Evolutionary conservation across 2,888 invertebrate genomes (phyloP).

Genomic region (Latheticus oryzae): DNA sequence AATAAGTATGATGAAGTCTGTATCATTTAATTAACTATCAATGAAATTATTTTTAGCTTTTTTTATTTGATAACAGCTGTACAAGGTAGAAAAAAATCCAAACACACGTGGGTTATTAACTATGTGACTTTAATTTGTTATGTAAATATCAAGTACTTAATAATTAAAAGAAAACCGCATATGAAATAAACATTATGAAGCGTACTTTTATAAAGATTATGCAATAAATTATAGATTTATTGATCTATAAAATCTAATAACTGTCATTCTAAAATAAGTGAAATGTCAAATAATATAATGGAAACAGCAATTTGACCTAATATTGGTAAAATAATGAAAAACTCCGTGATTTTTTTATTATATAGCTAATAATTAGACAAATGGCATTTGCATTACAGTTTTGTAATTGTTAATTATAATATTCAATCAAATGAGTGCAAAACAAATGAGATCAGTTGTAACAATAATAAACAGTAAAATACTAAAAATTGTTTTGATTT

Average conservation of each 20-base stretch:
- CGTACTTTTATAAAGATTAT: constrained; percentile 9
- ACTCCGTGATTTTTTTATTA: constrained; percentile 6
- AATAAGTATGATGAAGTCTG: constrained; percentile 17
- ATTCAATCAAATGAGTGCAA: constrained; percentile 1
- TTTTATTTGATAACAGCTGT: constrained; percentile 19
- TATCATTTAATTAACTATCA: constrained; percentile 29
- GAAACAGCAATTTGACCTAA: constrained; percentile 11
- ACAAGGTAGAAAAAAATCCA: constrained; percentile 6
- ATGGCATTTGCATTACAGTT: constrained; percentile 22
- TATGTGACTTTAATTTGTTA: constrained; percentile 1
- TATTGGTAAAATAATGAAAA: constrained; percentile 18
- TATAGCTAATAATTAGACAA: constrained; percentile 17
- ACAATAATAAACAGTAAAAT: too few species aligned
- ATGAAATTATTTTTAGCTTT: constrained; percentile 23
- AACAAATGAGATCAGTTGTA: too few species aligned
- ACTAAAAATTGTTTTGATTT: too few species aligned
- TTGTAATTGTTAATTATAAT: constrained; percentile 8
- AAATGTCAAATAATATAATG: constrained; percentile 23
- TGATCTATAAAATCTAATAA: constrained; percentile 20
- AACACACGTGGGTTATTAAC: background rate
- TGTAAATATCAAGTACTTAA: constrained; percentile 9
- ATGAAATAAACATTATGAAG: constrained; percentile 5
- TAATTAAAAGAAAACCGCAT: background rate
- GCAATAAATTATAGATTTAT: constrained; percentile 19
- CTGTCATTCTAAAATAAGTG: constrained; percentile 10